Percentiles rank a stretch among this genome's conserved stretches.
Evolutionary conservation across 2,113 vertebrate species (phyloP).

Genomic region (Machaerirhynchus nigripectus): DNA sequence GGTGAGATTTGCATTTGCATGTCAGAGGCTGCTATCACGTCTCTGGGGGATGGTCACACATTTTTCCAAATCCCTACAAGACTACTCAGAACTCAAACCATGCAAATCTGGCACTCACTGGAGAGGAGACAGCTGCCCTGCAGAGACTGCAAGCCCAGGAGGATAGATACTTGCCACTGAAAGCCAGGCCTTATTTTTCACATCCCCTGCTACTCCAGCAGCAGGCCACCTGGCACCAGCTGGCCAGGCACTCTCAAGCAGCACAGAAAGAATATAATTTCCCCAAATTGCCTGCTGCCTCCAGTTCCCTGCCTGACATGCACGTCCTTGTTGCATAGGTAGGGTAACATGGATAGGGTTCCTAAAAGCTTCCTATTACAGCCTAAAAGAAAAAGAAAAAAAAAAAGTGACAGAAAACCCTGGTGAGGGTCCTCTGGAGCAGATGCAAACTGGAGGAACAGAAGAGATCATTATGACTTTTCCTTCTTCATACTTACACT

Average conservation of each 20-base stretch:
- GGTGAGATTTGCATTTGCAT: background rate
- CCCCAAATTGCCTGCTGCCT: background rate
- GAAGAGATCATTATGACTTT: background rate
- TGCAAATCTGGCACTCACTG: background rate
- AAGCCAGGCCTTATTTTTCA: background rate
- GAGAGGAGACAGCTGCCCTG: background rate
- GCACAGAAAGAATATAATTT: background rate
- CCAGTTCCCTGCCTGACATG: background rate
- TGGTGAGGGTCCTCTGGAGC: background rate
- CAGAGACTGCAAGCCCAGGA: background rate
- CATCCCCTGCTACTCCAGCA: background rate
- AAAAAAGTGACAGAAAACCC: background rate
- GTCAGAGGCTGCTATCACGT: background rate
- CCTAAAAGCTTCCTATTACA: background rate
- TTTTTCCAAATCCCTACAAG: background rate
- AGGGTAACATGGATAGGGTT: background rate
- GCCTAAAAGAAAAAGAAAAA: background rate
- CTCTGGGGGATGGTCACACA: background rate
- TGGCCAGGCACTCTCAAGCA: background rate
- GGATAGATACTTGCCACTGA: background rate
- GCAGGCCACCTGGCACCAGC: background rate
- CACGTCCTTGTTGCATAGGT: background rate
- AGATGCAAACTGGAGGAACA: background rate
- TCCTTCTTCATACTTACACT: background rate
- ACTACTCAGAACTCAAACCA: background rate